phyloP scores from a whole-genome alignment of 2,113 vertebrate genomes.

The Pseudois nayaur region DNA sequence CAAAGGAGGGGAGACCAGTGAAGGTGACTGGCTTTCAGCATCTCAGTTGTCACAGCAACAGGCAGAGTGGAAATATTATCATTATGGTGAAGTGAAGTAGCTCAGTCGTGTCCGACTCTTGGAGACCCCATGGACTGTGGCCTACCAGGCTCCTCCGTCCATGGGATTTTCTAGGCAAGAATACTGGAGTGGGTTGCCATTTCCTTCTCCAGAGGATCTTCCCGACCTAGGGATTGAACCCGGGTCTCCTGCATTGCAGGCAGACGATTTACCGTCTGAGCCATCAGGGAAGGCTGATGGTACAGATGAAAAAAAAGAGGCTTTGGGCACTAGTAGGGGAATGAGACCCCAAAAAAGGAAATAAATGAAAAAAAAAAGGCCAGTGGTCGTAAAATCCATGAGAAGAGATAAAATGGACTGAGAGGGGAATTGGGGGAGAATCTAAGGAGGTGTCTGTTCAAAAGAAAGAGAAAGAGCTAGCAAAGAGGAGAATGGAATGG shows the following conservation, averaged over 20 bases:
- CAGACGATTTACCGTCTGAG: no score
- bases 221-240: no score
- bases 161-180: no score
- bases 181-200: no score
- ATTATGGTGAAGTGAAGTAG: background rate
- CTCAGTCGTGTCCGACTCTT: no score
- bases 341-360: background rate
- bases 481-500: background rate
- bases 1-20: background rate
- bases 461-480: background rate
- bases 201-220: no score
- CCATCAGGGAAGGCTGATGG: no score
- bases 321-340: background rate
- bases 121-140: no score
- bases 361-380: background rate
- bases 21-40: background rate
- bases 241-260: no score
- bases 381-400: background rate
- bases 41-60: background rate
- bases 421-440: background rate
- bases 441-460: background rate
- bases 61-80: background rate
- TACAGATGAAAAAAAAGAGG: background rate
- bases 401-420: background rate
- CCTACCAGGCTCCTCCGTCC: no score